phyloP scores from a whole-genome alignment of 1,140 invertebrate species.

The Cotesia vestalis region DNA sequence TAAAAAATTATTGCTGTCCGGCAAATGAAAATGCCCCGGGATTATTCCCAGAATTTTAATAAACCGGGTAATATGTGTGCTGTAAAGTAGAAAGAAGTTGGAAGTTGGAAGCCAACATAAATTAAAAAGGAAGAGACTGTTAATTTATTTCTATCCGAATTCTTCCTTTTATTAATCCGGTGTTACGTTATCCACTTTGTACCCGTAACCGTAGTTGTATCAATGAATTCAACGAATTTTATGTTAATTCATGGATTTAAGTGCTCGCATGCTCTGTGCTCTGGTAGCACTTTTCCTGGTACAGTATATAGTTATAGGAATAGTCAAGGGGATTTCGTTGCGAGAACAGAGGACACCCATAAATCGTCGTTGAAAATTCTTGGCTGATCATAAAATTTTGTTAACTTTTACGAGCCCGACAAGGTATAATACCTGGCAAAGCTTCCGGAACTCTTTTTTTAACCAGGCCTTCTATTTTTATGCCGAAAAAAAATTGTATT shows the following conservation, averaged over 20 bases:
- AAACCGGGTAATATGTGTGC: background rate
- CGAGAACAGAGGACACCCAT: conserved; percentile 3
- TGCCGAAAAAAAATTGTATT: background rate
- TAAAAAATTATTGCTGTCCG: conserved; percentile 1
- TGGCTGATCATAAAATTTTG: conserved; percentile 41
- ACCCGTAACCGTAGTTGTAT: no score
- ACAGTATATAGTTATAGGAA: no score
- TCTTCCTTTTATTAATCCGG: no score
- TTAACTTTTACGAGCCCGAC: conserved; percentile 39
- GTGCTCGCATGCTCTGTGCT: no score
- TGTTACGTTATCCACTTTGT: no score
- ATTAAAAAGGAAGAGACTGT: no score
- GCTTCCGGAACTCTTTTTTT: conserved; percentile 36
- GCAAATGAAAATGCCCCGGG: background rate
- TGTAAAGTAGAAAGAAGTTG: no score
- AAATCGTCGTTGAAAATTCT: conserved; percentile 32
- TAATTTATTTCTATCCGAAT: no score
- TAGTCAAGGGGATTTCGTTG: background rate
- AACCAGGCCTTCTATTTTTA: background rate
- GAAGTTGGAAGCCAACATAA: no score
- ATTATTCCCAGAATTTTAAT: conserved; percentile 14
- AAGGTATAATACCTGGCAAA: conserved; percentile 34
- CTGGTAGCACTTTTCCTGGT: no score
- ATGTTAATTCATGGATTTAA: no score
- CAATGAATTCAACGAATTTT: no score